These are phyloP conservation scores for Trachelus tabidus DNA, from an alignment of 2,888 invertebrate genomes.

Conservation along the genomic window DNA sequence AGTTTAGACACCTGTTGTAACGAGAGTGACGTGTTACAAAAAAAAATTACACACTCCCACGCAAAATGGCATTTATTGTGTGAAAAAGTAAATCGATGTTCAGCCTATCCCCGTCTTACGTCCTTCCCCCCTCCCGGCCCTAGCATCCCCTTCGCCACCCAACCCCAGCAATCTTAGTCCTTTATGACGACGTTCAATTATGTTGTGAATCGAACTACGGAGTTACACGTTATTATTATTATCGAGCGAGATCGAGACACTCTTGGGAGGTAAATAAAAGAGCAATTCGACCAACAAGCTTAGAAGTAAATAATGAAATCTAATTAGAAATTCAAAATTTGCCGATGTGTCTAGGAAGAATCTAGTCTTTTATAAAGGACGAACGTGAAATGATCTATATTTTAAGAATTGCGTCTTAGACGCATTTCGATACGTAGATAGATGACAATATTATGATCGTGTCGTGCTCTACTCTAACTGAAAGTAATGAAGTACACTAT, in stretches of 20 bases:
- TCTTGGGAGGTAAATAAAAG: background rate
- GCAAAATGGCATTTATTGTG: background rate
- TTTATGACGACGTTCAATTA: too few species aligned
- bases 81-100: background rate
- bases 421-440: constrained; percentile 55
- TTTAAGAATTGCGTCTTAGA: constrained; percentile 22
- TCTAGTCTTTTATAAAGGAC: constrained; percentile 56
- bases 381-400: constrained; percentile 45
- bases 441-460: constrained; percentile 52
- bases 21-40: background rate
- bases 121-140: too few species aligned
- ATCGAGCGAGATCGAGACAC: background rate
- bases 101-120: background rate
- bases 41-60: background rate
- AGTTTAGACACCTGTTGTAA: background rate
- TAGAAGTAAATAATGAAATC: constrained; percentile 17
- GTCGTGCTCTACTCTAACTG: constrained; percentile 55
- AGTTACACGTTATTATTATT: background rate
- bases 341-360: constrained; percentile 37
- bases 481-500: constrained; percentile 61
- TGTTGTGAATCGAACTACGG: background rate
- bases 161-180: too few species aligned
- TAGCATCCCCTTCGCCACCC: too few species aligned
- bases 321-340: constrained; percentile 50
- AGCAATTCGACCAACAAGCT: constrained; percentile 29